phyloP scores from a whole-genome alignment of 2,113 vertebrate genomes.

The Uria aalge region DNA sequence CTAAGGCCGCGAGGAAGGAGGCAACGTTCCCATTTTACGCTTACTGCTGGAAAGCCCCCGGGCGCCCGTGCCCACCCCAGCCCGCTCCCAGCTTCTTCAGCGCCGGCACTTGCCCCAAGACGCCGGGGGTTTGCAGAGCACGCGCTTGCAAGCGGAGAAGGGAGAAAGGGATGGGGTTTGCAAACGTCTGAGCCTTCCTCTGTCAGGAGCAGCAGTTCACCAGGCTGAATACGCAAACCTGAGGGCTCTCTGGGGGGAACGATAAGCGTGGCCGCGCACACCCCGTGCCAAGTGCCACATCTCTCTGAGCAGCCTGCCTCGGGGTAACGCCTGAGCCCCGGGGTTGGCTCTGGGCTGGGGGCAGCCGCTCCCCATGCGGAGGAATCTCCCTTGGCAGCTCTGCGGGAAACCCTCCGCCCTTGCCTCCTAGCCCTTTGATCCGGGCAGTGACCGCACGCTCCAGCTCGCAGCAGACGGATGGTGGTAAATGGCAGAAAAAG shows the following conservation, averaged over 20 bases:
- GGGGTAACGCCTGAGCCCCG: neutral
- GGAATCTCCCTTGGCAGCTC: neutral
- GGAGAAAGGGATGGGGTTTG: neutral
- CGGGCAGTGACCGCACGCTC: neutral
- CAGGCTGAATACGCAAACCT: neutral
- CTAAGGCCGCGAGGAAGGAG: neutral
- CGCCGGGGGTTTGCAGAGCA: neutral
- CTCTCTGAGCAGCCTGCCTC: neutral
- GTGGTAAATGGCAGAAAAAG: neutral
- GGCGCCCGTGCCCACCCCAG: neutral
- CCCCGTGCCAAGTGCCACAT: neutral
- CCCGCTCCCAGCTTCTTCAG: neutral
- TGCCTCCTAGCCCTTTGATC: neutral
- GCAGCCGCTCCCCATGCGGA: neutral
- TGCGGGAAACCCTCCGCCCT: neutral
- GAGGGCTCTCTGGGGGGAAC: neutral
- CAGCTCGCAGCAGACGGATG: neutral
- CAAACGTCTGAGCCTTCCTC: neutral
- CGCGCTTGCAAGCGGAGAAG: neutral
- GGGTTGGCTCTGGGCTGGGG: neutral
- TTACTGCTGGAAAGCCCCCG: neutral
- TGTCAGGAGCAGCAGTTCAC: neutral
- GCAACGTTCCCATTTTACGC: neutral
- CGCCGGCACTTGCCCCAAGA: accelerated
- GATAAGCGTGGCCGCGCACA: neutral